A percentile compares a stretch with the other conserved stretches of the same genome.
These are phyloP conservation scores for Sturnus vulgaris DNA, from an alignment of 2,113 vertebrate species.

Conservation along the genomic window DNA sequence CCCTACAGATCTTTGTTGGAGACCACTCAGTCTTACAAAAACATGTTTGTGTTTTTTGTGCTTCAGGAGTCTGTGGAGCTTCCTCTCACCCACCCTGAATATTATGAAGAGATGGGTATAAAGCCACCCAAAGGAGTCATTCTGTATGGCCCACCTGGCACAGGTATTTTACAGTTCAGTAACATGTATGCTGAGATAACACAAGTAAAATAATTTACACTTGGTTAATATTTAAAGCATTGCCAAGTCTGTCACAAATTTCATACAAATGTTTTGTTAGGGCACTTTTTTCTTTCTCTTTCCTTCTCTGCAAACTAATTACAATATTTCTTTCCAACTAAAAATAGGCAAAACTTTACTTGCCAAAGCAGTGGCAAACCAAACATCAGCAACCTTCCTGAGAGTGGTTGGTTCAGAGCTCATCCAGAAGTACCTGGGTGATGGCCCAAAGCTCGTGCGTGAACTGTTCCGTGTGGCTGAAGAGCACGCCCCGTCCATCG, in stretches of 20 bases:
- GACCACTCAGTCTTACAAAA: background rate
- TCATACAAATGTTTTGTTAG: background rate
- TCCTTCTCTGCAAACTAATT: background rate
- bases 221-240: background rate
- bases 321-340: background rate
- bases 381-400: constrained; percentile 96
- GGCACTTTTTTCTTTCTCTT: background rate
- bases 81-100: constrained; percentile 96
- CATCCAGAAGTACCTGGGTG: constrained; percentile 96
- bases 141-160: constrained; percentile 93
- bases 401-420: constrained; percentile 95
- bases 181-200: background rate
- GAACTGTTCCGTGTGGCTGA: constrained; percentile 96
- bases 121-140: constrained; percentile 98
- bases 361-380: constrained; percentile 97
- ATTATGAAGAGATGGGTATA: constrained; percentile 99
- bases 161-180: constrained; percentile 74
- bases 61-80: constrained; percentile 95
- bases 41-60: background rate
- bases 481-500: constrained; percentile 94
- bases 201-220: background rate
- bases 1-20: background rate
- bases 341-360: constrained; percentile 90
- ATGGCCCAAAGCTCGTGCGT: constrained; percentile 92
- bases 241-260: background rate